Conservation (phyloP, 2,888 invertebrate species). For the Seira sanloemensis region DNA sequence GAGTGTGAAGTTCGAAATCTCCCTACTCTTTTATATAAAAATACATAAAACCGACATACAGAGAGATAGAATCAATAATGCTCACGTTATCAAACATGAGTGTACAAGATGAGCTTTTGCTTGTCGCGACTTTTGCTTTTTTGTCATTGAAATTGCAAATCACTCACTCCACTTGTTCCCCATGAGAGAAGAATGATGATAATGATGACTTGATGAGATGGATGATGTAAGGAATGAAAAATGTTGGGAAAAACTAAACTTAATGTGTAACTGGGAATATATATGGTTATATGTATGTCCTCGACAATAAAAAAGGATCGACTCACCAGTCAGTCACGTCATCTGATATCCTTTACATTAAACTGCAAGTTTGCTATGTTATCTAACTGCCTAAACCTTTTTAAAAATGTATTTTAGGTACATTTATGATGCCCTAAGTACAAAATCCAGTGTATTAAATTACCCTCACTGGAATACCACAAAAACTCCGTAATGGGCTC, state of each 20-base stretch:
- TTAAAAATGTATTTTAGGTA: no score
- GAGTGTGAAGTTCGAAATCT: not conserved
- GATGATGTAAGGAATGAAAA: not conserved
- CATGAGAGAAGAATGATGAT: not conserved
- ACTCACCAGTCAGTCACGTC: not conserved
- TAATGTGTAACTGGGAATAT: no score
- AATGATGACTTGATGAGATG: not conserved
- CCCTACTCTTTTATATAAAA: no score
- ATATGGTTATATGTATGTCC: no score
- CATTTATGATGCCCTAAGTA: no score
- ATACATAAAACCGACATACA: not conserved
- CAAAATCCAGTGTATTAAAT: slow-evolving; percentile 7
- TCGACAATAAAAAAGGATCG: not conserved
- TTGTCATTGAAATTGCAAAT: not conserved
- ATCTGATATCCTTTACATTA: not conserved
- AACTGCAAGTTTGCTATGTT: slow-evolving; percentile 15
- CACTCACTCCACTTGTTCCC: not conserved
- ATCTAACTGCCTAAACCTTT: not conserved
- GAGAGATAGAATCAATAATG: not conserved
- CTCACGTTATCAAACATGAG: not conserved
- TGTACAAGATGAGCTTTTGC: no score
- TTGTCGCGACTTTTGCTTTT: not conserved
- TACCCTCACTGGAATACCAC: slow-evolving; percentile 2
- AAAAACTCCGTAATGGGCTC: no score
- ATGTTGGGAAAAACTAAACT: not conserved